phyloP scores from a whole-genome alignment of 2,888 invertebrate species.

The Thera obeliscata region DNA sequence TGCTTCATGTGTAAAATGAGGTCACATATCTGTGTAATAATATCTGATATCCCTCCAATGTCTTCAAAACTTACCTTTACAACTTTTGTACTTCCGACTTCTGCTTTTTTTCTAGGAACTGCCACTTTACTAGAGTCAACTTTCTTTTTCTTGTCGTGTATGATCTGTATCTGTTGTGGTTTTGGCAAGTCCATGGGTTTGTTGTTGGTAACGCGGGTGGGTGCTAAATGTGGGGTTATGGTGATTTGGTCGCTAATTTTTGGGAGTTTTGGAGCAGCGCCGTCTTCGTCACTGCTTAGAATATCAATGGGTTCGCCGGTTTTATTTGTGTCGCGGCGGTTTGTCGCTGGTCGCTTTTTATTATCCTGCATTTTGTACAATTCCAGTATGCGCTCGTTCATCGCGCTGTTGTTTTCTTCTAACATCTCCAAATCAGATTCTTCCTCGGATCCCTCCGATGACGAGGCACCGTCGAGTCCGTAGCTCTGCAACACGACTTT shows the following conservation, averaged over 20 bases:
- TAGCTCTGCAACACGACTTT: slow-evolving; percentile 89
- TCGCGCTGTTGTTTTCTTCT: slow-evolving; percentile 91
- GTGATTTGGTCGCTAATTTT: slow-evolving; percentile 81
- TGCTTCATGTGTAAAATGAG: slow-evolving; percentile 94
- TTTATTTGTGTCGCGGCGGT: slow-evolving; percentile 68
- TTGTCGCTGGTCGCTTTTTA: slow-evolving; percentile 71
- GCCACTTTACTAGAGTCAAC: slow-evolving; percentile 58
- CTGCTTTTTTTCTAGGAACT: slow-evolving; percentile 64
- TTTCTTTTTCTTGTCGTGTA: slow-evolving; percentile 72
- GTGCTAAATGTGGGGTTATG: slow-evolving; percentile 76
- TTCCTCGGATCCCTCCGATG: slow-evolving; percentile 85
- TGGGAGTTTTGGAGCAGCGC: slow-evolving; percentile 74
- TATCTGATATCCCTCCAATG: slow-evolving; percentile 92
- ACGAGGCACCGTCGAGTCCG: slow-evolving; percentile 85
- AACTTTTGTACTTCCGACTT: slow-evolving; percentile 66
- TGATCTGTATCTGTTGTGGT: slow-evolving; percentile 58
- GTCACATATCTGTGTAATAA: slow-evolving; percentile 88
- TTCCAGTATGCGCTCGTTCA: slow-evolving; percentile 82
- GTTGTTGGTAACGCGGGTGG: slow-evolving; percentile 56
- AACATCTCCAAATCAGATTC: slow-evolving; percentile 89
- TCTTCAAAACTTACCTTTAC: slow-evolving; percentile 87
- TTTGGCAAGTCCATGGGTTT: slow-evolving; percentile 57
- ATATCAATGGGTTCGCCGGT: slow-evolving; percentile 78
- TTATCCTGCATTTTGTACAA: slow-evolving; percentile 80
- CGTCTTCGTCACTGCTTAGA: slow-evolving; percentile 74